Base-by-base conservation (phyloP, 2,797 vertebrate genomes). In the Rhinoraja longicauda region DNA sequence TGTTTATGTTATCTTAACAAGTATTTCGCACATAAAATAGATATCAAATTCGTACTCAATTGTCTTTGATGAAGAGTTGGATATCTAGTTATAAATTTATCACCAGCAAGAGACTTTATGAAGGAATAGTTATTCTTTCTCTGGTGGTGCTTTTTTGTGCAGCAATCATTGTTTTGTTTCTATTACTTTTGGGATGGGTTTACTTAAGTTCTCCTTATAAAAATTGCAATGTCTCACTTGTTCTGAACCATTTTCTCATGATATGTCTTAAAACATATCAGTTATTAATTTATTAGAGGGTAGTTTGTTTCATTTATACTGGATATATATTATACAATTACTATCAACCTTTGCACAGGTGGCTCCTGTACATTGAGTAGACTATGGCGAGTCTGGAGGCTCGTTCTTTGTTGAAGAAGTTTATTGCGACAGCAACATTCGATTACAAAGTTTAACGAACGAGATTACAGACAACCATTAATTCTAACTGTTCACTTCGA, bases 221-320 rank as follows among this genome's bases (percentile, higher is more conserved):
- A 29, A 45, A 9, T 70, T 26, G 21, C 67, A 26, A 53, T 13
- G 36, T 91, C 67, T 39, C 59, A 39, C 15, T 24, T 91, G 24
- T 72, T 91, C 21, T 26, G 36, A 72, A 73, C 9, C 39, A 45
- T 91, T 70, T 72, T 13, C 36, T 72, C 5, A 0, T 72, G 17
- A 1, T 9, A 26, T 9, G 1, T 72, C 21, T 72, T 91, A 26
- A 39, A 91, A 91, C 10, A 70, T 45, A 36, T 90, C 88, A 90
- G n/a, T 45, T 53, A 67, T 90, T 67, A 26, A 70, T 19, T 90
- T 70, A 70, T 17, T 70, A 32, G n/a, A 67, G 19, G 32, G 67
- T 90, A 36, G 88, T 21, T 72, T 91, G 67, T 72, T 39, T 72
- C 91, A 39, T 70, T 90, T n/a, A n/a, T 57, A n/a, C 26, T 86